Conservation (phyloP, 1,140 invertebrate genomes). For the Drosophila teissieri region DNA sequence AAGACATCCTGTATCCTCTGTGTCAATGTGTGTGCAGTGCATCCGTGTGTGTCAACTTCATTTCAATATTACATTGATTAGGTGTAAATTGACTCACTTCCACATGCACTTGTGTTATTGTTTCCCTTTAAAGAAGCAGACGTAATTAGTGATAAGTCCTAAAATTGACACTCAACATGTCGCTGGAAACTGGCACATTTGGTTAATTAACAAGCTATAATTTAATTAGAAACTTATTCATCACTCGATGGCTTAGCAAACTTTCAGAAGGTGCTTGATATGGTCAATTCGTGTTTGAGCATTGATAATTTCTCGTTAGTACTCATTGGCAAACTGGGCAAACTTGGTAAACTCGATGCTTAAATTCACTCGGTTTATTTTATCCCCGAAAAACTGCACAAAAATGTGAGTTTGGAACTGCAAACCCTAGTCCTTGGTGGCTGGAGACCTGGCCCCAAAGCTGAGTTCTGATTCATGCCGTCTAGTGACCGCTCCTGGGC, state of each 20-base stretch:
- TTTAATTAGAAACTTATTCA: slow-evolving; percentile 1
- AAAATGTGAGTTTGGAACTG: slow-evolving; percentile 5
- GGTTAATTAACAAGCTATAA: not conserved
- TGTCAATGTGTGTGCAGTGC: not conserved
- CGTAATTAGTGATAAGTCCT: slow-evolving; percentile 14
- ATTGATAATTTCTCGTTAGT: no score
- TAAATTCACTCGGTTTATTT: no score
- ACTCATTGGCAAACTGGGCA: no score
- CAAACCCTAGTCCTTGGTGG: not conserved
- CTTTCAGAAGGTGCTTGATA: no score
- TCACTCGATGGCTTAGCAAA: no score
- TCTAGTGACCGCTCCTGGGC: slow-evolving; percentile 30
- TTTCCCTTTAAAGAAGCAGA: slow-evolving; percentile 1
- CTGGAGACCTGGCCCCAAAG: slow-evolving; percentile 10
- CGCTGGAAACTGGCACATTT: not conserved
- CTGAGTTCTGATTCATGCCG: slow-evolving; percentile 36
- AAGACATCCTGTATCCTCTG: slow-evolving; percentile 33
- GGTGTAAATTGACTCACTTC: slow-evolving; percentile 70
- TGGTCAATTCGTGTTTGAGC: no score
- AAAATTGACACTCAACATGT: slow-evolving; percentile 4
- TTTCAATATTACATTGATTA: slow-evolving; percentile 76
- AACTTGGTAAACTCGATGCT: no score
- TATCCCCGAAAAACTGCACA: slow-evolving; percentile 1
- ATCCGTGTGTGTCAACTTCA: slow-evolving; percentile 52
- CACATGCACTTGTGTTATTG: slow-evolving; percentile 9